Evolutionary conservation across 2,888 invertebrate species (phyloP).

Genomic region (Hofmannophila pseudospretella): DNA sequence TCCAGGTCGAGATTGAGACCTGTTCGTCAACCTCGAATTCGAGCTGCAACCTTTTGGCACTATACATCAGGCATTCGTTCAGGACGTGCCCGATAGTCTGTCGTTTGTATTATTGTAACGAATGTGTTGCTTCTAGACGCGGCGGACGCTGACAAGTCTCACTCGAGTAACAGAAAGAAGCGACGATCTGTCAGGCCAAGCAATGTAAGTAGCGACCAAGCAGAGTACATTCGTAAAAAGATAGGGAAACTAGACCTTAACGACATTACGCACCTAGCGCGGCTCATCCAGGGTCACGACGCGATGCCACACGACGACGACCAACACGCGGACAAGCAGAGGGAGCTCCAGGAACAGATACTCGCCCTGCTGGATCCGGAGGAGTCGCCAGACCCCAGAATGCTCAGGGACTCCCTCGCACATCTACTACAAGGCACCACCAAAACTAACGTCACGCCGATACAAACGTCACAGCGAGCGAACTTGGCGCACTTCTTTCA

Average conservation of each 20-base stretch:
- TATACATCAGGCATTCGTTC: not conserved
- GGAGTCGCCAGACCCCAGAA: constrained; percentile 49
- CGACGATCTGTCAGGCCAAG: constrained; percentile 50
- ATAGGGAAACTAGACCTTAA: constrained; percentile 62
- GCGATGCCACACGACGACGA: constrained; percentile 22
- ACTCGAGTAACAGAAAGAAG: constrained; percentile 61
- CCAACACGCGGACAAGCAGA: constrained; percentile 46
- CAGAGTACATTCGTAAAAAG: constrained; percentile 57
- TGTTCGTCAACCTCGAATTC: not conserved
- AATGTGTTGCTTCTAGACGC: too few relatives aligned
- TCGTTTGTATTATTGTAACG: too few relatives aligned
- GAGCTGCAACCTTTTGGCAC: not conserved
- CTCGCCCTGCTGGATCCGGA: constrained; percentile 55
- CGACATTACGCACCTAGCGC: constrained; percentile 56
- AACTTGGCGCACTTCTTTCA: constrained; percentile 44
- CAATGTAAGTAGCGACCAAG: constrained; percentile 69
- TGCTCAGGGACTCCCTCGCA: constrained; percentile 45
- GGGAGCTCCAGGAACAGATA: constrained; percentile 57
- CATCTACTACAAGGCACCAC: constrained; percentile 48
- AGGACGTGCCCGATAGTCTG: not conserved
- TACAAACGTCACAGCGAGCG: constrained; percentile 20
- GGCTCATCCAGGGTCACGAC: constrained; percentile 61
- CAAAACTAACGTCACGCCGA: constrained; percentile 31
- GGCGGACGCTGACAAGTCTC: constrained; percentile 57
- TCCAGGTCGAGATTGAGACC: too few relatives aligned